Percentiles rank a stretch among this genome's conserved stretches.
These are phyloP conservation scores for Acutogordius australiensis DNA, from an alignment of 2,888 invertebrate species.

Conservation along the genomic window DNA sequence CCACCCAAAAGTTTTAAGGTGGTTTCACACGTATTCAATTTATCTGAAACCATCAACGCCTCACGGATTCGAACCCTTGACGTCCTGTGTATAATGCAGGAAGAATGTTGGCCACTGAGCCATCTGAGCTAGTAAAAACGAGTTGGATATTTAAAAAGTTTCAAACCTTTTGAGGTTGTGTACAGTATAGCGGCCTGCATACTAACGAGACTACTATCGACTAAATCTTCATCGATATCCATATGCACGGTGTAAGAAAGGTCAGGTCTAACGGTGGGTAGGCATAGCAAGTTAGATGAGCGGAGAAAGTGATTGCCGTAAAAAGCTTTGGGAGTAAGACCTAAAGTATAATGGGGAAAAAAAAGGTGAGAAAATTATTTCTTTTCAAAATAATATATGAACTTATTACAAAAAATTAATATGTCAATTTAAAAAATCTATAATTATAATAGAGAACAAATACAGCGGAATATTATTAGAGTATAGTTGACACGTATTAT, in stretches of 20 bases:
- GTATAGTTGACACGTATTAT: no score
- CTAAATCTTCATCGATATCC: constrained; percentile 59
- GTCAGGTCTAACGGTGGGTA: constrained; percentile 91
- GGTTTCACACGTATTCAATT: no score
- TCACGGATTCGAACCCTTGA: no score
- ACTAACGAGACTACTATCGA: constrained; percentile 57
- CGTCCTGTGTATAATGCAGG: not conserved
- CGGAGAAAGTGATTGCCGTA: constrained; percentile 97
- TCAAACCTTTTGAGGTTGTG: constrained; percentile 53
- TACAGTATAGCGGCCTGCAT: constrained; percentile 91
- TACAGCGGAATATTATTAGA: no score
- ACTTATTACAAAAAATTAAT: no score
- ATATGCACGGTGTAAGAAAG: constrained; percentile 92
- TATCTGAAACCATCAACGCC: no score
- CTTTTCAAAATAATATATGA: no score
- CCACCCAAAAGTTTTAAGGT: no score
- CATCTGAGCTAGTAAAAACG: constrained; percentile 11
- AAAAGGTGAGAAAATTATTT: no score
- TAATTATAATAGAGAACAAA: no score
- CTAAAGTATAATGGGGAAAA: no score
- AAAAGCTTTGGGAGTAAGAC: constrained; percentile 78
- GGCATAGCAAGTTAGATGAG: constrained; percentile 68
- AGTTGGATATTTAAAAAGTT: not conserved
- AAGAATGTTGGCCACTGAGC: constrained; percentile 11
- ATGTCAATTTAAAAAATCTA: no score